Conservation (phyloP, 2,888 invertebrate species). For the Chloroclystis v-ata region DNA sequence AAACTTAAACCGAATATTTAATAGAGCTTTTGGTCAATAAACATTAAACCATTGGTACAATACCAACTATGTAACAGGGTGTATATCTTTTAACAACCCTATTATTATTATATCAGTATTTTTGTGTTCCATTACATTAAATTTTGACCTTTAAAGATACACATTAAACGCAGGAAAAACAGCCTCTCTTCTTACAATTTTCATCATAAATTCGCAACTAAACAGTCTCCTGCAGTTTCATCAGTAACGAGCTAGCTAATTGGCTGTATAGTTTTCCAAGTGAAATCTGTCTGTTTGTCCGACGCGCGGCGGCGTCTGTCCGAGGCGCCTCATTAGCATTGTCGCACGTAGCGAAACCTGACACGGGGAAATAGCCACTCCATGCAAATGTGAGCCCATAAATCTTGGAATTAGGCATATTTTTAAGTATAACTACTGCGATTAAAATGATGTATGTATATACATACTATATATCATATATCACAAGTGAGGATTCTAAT, state of each 20-base stretch:
- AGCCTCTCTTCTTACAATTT: no score
- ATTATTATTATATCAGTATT: no score
- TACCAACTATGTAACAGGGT: no score
- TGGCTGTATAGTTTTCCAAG: conserved; percentile 10
- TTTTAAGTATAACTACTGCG: not conserved
- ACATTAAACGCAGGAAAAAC: no score
- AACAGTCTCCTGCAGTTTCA: not conserved
- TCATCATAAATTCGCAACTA: not conserved
- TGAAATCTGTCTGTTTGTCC: conserved; percentile 20
- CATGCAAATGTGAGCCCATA: conserved; percentile 1
- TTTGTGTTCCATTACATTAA: no score
- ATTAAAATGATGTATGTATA: no score
- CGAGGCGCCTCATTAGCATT: conserved; percentile 47
- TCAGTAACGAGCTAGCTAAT: conserved; percentile 8
- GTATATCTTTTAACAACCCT: no score
- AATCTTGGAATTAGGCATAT: not conserved
- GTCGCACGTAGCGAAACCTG: conserved; percentile 22
- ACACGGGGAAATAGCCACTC: conserved; percentile 1
- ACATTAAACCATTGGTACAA: no score
- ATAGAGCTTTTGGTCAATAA: not conserved
- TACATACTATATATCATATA: no score
- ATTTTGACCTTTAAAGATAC: no score
- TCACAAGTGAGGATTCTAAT: no score
- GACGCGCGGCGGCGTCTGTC: conserved; percentile 38
- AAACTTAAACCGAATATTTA: no score